Base-by-base conservation (phyloP, 2,797 vertebrate species). In the Nothura maculosa region DNA sequence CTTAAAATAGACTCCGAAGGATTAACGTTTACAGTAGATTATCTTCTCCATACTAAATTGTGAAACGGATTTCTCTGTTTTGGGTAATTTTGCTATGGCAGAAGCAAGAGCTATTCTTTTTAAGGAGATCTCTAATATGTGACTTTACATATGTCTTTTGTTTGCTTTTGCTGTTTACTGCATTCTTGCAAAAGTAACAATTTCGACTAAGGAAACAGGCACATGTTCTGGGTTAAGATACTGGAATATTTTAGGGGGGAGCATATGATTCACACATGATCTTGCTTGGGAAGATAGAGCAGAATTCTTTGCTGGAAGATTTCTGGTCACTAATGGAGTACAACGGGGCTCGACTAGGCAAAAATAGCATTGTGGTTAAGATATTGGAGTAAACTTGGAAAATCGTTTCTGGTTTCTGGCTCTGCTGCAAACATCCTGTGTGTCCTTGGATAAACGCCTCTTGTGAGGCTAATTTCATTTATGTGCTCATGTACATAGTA, bases 381-480 rank as follows among this genome's bases (percentile, higher is more conserved):
- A 94, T 93, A 87, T 1, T 85, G 90, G 90, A 73, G 86, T 93
- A 66, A 87, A 91, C 79, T 94, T 92, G 89, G 94, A 96, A 83
- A 81, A 42, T 74, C 78, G 78, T 92, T 92, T 90, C 79, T 94
- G 55, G 47, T 85, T 93, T 79, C 74, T 95, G 92, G 90, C 92
- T 95, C 76, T 85, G 73, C 63, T 81, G 54, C 77, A 89, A 80
- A 55, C 81, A 92, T 89, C 82, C 82, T 91, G 69, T 91, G 87
- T 93, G 87, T 96, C 92, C 95, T 95, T 96, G 92, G 91, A 93
- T 64, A 93, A 84, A 95, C 7, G 63, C 81, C 89, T 95, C 94
- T 91, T 84, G 82, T 88, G 91, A 95, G 92, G 80, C 52, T 95
- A 91, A 95, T 95, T 94, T 91, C 77, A 93, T 85, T 94, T 94